phyloP scores from a whole-genome alignment of 2,113 vertebrate species.

The Lasiurus cinereus region DNA sequence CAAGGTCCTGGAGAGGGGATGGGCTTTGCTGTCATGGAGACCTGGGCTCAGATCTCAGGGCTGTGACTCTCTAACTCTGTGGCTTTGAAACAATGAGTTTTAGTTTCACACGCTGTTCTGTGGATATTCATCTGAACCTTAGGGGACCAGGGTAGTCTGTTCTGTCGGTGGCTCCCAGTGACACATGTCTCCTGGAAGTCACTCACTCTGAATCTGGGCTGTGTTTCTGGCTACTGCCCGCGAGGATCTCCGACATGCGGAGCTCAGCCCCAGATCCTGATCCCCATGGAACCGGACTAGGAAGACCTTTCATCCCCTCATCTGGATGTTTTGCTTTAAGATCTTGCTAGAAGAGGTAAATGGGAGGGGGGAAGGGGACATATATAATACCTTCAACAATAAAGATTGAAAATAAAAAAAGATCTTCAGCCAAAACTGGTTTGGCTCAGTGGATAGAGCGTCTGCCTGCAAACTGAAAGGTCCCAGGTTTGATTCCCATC shows the following conservation, averaged over 20 bases:
- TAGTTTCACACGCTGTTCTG: not conserved
- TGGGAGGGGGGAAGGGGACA: too few species aligned
- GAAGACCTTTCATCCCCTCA: not conserved
- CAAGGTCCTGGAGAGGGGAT: rapidly evolving
- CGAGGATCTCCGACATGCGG: not conserved
- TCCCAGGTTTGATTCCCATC: too few species aligned
- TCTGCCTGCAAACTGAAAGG: too few species aligned
- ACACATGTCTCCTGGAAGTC: not conserved
- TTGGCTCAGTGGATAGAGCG: too few species aligned
- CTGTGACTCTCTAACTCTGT: not conserved
- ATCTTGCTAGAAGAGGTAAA: too few species aligned
- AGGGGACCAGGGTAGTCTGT: not conserved
- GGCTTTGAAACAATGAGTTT: not conserved
- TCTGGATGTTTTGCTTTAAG: not conserved
- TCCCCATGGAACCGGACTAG: not conserved
- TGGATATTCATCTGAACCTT: not conserved
- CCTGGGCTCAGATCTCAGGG: rapidly evolving
- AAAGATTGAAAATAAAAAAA: too few species aligned
- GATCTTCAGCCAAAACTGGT: too few species aligned
- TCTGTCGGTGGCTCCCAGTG: too few species aligned
- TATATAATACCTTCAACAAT: not conserved
- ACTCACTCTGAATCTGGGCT: not conserved
- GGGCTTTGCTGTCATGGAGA: rapidly evolving
- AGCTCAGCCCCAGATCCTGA: not conserved
- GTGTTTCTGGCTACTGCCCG: not conserved